A percentile compares a stretch with the other conserved stretches of the same genome.
phyloP scores from a whole-genome alignment of 1,140 invertebrate genomes.

The Drosophila burlai region DNA sequence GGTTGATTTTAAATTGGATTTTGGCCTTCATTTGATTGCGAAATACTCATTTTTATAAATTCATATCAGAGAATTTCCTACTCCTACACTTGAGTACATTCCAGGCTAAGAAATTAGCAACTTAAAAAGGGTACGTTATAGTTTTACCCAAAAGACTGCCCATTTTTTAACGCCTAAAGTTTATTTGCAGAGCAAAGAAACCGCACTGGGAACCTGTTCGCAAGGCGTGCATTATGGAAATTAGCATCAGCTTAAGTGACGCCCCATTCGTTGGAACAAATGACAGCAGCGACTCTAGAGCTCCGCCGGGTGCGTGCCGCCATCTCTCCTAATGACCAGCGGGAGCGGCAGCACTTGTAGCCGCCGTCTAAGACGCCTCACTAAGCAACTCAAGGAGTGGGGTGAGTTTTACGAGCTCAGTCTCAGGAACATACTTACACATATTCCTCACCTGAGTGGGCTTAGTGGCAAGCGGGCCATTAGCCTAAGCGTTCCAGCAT shows the following conservation, averaged over 20 bases:
- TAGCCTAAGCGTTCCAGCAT: slow-evolving; percentile 60
- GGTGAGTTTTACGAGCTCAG: slow-evolving; percentile 62
- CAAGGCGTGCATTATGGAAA: slow-evolving; percentile 69
- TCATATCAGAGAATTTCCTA: not conserved
- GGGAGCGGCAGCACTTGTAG: slow-evolving; percentile 54
- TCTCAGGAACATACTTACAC: slow-evolving; percentile 3
- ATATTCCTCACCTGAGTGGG: slow-evolving; percentile 17
- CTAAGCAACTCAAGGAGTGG: slow-evolving; percentile 25
- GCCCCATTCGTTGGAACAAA: slow-evolving; percentile 70
- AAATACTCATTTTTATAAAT: slow-evolving; percentile 45
- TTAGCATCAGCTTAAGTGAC: slow-evolving; percentile 74
- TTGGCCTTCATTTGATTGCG: slow-evolving; percentile 35
- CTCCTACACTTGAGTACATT: not conserved
- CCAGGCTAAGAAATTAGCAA: not conserved
- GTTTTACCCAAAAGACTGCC: not conserved
- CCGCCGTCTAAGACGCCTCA: slow-evolving; percentile 31
- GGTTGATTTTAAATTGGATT: slow-evolving; percentile 59
- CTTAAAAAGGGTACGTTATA: not conserved
- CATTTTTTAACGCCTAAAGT: slow-evolving; percentile 4
- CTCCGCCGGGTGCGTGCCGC: slow-evolving; percentile 58
- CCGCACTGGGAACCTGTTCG: slow-evolving; percentile 45
- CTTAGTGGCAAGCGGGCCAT: slow-evolving; percentile 47
- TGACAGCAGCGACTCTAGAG: slow-evolving; percentile 61
- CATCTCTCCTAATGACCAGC: slow-evolving; percentile 67
- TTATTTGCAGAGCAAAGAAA: slow-evolving; percentile 35